A percentile compares a stretch with the other conserved stretches of the same genome.
Conservation (phyloP, 2,113 vertebrate genomes). For the Aegithalos caudatus region DNA sequence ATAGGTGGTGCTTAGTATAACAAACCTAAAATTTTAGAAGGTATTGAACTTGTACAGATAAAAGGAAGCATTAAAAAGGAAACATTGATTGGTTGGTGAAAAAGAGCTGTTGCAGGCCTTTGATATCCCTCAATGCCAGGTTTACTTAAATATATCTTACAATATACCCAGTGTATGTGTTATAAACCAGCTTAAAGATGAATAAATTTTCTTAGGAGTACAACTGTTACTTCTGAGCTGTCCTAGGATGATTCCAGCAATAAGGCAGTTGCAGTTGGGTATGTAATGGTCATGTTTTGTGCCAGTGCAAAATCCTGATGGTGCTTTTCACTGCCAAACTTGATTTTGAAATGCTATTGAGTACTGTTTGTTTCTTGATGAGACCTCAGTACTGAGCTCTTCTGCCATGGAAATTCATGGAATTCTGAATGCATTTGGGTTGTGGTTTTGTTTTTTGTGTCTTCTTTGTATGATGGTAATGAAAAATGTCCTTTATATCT, state of each 20-base stretch:
- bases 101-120: neutral
- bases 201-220: neutral
- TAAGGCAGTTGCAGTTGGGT: neutral
- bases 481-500: neutral
- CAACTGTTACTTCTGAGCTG: neutral
- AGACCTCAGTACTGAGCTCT: neutral
- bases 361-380: neutral
- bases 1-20: neutral
- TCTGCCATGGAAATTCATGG: neutral
- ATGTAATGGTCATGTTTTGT: neutral
- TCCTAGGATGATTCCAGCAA: neutral
- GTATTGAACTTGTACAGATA: neutral
- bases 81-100: neutral
- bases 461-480: neutral
- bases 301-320: neutral
- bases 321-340: neutral
- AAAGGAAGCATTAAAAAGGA: neutral
- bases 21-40: conserved; percentile 1
- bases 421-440: neutral
- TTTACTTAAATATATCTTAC: neutral
- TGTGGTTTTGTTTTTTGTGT: neutral
- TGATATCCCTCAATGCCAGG: neutral
- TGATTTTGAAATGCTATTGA: neutral
- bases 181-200: neutral
- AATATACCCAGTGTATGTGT: neutral